phyloP scores from a whole-genome alignment of 2,797 vertebrate species.

The Phalanger gymnotis region DNA sequence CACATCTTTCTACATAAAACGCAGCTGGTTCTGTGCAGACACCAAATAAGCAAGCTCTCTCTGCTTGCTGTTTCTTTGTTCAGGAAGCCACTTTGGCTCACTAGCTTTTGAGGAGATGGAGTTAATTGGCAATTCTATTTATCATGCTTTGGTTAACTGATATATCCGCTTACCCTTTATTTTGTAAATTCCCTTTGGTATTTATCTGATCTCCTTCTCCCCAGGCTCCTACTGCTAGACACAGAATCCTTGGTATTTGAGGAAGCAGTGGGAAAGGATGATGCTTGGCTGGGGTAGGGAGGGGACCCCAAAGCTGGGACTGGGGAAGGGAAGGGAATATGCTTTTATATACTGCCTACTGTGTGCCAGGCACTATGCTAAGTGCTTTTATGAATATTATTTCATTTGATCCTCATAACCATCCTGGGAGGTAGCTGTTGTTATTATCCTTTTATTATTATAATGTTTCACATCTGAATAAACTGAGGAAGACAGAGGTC shows the following conservation, averaged over 20 bases:
- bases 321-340: not conserved
- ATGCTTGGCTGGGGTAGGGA: not conserved
- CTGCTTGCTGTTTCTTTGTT: not conserved
- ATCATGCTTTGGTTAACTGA: slow-evolving; percentile 42
- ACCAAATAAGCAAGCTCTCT: not conserved
- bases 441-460: not conserved
- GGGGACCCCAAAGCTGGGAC: not conserved
- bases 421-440: not conserved
- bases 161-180: slow-evolving; percentile 7
- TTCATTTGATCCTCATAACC: not conserved
- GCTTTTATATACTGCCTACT: not conserved
- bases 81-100: not conserved
- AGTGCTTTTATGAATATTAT: not conserved
- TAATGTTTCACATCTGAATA: not conserved
- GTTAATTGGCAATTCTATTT: slow-evolving; percentile 52
- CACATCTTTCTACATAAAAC: slow-evolving; percentile 13
- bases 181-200: slow-evolving; percentile 34
- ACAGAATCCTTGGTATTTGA: not conserved
- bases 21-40: not conserved
- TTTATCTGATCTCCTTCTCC: slow-evolving; percentile 37
- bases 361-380: not conserved
- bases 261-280: not conserved
- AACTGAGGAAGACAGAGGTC: not conserved
- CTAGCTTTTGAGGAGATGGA: not conserved
- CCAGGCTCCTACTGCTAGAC: slow-evolving; percentile 18